These are phyloP conservation scores for Brachystomella parvula DNA, from an alignment of 1,140 invertebrate genomes.

Conservation along the genomic window DNA sequence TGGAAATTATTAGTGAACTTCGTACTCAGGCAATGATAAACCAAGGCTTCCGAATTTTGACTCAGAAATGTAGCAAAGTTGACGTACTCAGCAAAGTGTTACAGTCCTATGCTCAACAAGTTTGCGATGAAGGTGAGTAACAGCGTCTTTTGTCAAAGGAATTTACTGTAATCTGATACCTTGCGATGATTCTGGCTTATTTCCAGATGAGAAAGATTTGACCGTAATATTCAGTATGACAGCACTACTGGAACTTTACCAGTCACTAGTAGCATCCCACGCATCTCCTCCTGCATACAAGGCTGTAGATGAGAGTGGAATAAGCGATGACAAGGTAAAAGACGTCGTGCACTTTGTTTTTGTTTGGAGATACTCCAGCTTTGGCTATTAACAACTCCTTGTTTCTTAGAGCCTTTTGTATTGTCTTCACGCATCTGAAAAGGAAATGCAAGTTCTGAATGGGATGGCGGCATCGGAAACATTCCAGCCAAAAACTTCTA, in stretches of 20 bases:
- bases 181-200: too few relatives aligned
- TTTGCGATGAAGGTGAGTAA: conserved; percentile 43
- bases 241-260: conserved; percentile 30
- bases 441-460: conserved; percentile 27
- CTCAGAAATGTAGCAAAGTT: conserved; percentile 53
- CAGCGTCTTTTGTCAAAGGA: too few relatives aligned
- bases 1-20: conserved; percentile 52
- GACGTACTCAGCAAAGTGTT: conserved; percentile 46
- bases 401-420: conserved; percentile 26
- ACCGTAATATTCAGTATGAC: conserved; percentile 22
- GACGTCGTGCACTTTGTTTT: not conserved
- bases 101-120: conserved; percentile 45
- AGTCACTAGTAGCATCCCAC: conserved; percentile 3
- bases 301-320: conserved; percentile 1
- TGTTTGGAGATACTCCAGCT: too few relatives aligned
- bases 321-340: conserved; percentile 17
- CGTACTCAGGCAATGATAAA: conserved; percentile 63
- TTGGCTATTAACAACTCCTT: not conserved
- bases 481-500: conserved; percentile 5
- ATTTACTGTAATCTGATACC: too few relatives aligned
- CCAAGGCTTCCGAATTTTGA: conserved; percentile 62
- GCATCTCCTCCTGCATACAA: conserved; percentile 26
- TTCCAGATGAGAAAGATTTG: conserved; percentile 31
- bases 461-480: conserved; percentile 22
- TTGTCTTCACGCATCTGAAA: conserved; percentile 29